Evolutionary conservation across 2,888 invertebrate species (phyloP).

Genomic region (Nymphalis polychloros): DNA sequence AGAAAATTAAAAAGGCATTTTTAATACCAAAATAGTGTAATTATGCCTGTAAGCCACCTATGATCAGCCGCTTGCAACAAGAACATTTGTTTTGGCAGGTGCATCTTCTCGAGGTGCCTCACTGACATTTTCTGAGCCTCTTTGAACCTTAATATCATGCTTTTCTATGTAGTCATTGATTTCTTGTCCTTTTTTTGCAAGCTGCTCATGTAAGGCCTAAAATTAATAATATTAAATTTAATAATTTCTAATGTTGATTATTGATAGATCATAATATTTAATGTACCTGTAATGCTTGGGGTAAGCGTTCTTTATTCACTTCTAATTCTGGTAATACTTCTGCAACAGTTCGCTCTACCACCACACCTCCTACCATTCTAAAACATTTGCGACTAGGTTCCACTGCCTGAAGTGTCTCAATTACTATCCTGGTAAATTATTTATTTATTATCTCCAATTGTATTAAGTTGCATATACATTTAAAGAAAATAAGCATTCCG

Average conservation of each 20-base stretch:
- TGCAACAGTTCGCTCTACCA: constrained; percentile 95
- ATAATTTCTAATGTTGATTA: too few species aligned
- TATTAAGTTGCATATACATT: too few species aligned
- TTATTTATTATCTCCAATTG: not conserved
- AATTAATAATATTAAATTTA: not conserved
- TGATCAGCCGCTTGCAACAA: constrained; percentile 72
- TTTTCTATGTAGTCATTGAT: constrained; percentile 95
- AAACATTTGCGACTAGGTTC: constrained; percentile 94
- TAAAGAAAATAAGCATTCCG: not conserved
- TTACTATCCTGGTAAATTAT: constrained; percentile 88
- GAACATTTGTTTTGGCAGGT: constrained; percentile 76
- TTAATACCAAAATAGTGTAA: not conserved
- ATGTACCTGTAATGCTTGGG: constrained; percentile 45
- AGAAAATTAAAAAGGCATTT: not conserved
- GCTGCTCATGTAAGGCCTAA: constrained; percentile 88
- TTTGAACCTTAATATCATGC: constrained; percentile 91
- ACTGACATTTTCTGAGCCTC: constrained; percentile 49
- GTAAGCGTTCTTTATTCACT: constrained; percentile 90
- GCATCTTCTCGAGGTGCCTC: constrained; percentile 49
- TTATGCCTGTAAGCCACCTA: not conserved
- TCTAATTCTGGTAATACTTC: constrained; percentile 93
- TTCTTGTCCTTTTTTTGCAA: constrained; percentile 92
- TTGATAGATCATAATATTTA: not conserved
- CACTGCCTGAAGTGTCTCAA: constrained; percentile 93
- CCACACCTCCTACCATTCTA: constrained; percentile 95